Conservation (phyloP, 2,113 vertebrate genomes). For the Macroglossus sobrinus region DNA sequence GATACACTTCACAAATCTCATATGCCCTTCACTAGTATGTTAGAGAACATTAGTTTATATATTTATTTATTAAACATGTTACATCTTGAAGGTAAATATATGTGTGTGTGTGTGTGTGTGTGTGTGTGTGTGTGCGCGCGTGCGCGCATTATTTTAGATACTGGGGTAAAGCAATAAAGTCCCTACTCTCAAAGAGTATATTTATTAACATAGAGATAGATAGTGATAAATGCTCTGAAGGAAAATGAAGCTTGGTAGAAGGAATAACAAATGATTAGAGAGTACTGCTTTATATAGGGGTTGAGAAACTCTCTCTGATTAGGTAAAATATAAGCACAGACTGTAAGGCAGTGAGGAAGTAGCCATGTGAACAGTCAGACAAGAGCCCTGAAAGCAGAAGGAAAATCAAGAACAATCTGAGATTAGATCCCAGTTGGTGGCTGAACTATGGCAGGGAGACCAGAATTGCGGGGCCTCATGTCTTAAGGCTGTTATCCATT, state of each 20-base stretch:
- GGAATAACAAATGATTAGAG: not conserved
- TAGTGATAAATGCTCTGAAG: not conserved
- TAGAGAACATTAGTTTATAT: not conserved
- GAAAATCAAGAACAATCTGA: not conserved
- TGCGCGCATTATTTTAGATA: not conserved
- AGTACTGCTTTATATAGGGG: accelerated
- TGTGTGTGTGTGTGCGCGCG: no score
- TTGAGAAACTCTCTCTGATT: not conserved
- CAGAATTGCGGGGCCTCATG: not conserved
- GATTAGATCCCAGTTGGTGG: accelerated
- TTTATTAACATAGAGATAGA: not conserved
- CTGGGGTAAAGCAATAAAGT: not conserved
- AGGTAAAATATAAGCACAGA: not conserved
- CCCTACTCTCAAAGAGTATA: not conserved
- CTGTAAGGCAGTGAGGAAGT: not conserved
- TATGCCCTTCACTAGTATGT: not conserved
- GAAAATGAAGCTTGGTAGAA: not conserved
- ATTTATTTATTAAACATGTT: not conserved
- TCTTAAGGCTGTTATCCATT: not conserved
- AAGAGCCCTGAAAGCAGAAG: not conserved
- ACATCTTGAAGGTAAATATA: not conserved
- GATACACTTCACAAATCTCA: not conserved
- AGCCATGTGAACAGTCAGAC: not conserved
- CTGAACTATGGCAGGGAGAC: not conserved
- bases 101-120: no score